phyloP scores from a whole-genome alignment of 2,797 vertebrate species.

The Poecilia picta region DNA sequence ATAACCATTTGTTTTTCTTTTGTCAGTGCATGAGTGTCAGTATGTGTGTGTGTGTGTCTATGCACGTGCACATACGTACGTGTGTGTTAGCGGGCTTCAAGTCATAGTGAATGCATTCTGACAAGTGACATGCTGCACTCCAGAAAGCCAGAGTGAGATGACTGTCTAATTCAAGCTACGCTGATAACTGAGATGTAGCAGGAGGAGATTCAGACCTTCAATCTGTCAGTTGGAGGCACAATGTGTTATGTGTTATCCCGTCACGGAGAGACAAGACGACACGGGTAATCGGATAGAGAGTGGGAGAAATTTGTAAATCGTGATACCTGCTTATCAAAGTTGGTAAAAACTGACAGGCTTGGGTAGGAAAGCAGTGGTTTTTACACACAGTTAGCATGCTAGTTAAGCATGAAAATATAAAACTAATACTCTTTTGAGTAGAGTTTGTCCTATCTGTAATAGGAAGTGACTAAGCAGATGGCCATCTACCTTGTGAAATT shows the following conservation, averaged over 20 bases:
- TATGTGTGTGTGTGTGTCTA: background rate
- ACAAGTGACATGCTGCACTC: slow-evolving; percentile 71
- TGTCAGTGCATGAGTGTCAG: slow-evolving; percentile 29
- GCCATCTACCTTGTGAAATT: background rate
- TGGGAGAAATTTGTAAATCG: slow-evolving; percentile 54
- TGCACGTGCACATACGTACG: background rate
- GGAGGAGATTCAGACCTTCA: slow-evolving; percentile 61
- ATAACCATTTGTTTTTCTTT: slow-evolving; percentile 47
- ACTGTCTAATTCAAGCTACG: slow-evolving; percentile 67
- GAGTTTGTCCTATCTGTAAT: slow-evolving; percentile 39
- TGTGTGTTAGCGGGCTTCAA: slow-evolving; percentile 46
- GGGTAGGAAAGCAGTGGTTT: slow-evolving; percentile 43
- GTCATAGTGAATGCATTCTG: slow-evolving; percentile 62
- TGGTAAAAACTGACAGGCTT: slow-evolving; percentile 57
- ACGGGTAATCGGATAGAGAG: slow-evolving; percentile 43
- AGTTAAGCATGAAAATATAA: slow-evolving; percentile 61
- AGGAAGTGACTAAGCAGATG: slow-evolving; percentile 27
- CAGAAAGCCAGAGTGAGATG: slow-evolving; percentile 58
- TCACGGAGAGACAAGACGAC: slow-evolving; percentile 61
- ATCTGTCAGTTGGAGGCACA: slow-evolving; percentile 55
- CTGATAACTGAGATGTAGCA: slow-evolving; percentile 62
- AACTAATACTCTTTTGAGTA: slow-evolving; percentile 46
- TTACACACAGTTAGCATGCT: slow-evolving; percentile 47
- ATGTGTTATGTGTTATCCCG: slow-evolving; percentile 55
- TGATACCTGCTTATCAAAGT: slow-evolving; percentile 53